Evolutionary conservation across 2,797 vertebrate genomes (phyloP), one percentile per base, ranked within the genome.

Genomic region (Malacoraja senta): DNA sequence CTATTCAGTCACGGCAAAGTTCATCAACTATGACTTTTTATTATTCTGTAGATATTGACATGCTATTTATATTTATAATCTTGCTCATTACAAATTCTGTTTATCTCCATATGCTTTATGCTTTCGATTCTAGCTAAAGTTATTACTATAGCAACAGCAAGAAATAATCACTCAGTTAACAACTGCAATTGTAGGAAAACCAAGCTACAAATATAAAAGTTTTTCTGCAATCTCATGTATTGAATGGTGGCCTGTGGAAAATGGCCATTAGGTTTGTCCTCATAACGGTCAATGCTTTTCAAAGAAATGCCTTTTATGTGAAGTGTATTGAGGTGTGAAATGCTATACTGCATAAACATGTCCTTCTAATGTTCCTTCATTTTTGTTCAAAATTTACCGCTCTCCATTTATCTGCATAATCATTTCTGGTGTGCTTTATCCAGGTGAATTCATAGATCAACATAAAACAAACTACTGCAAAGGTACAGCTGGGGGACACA

Each of bases 361-460:
- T 88, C 63, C 63, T 86, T 86, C 58, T 35, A 65, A 88, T 68
- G 84, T 68, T 88, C 84, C 32, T 65, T 88, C 32, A 21, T 63
- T 88, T 10, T 35, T 35, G 17, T 88, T 65, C 9, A 88, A 68
- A 35, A 68, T 10, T 68, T 68, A 88, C 61, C n/a, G 29, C 58
- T 7, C 26, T 88, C 68, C 63, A 32, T 88, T 88, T 35, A 65
- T 68, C 63, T 88, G 63, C 61, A 88, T 65, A 68, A 88, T 35
- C 19, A 63, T 68, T 88, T 68, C n/a, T 13, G 35, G 8, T 88
- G 12, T 86, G 29, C n/a, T 32, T 88, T 65, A 88, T 68, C 61
- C 63, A 88, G 63, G 84, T 88, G 84, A 68, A 88, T 88, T 88
- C 84, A 88, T 68, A 35, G 84, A 88, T 68, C n/a, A 68, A 68